phyloP scores from a whole-genome alignment of 2,888 invertebrate species.

The Tuta absoluta region DNA sequence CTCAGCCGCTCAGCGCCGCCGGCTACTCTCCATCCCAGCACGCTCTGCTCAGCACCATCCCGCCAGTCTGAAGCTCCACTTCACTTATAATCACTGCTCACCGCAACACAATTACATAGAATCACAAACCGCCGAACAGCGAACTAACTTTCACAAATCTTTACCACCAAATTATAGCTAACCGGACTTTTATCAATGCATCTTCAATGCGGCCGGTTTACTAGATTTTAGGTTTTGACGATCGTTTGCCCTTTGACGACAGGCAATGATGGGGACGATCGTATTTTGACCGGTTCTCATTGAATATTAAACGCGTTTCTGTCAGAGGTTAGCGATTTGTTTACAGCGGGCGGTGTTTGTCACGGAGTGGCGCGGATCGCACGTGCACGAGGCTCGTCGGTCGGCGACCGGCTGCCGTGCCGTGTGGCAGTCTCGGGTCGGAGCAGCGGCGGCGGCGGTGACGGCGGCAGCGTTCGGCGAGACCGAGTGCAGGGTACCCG shows the following conservation, averaged over 20 bases:
- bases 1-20: constrained; percentile 21
- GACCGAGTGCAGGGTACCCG: constrained; percentile 34
- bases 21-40: constrained; percentile 33
- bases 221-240: constrained; percentile 49
- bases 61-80: constrained; percentile 48
- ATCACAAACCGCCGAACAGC: constrained; percentile 47
- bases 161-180: constrained; percentile 55
- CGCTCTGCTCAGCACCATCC: constrained; percentile 42
- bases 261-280: constrained; percentile 31
- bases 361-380: constrained; percentile 29
- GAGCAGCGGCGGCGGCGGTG: constrained; percentile 29
- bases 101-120: constrained; percentile 60
- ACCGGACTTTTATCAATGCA: constrained; percentile 48
- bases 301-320: constrained; percentile 56
- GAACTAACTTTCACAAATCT: constrained; percentile 68
- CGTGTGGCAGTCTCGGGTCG: constrained; percentile 15
- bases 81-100: constrained; percentile 47
- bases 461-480: constrained; percentile 33
- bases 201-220: constrained; percentile 61
- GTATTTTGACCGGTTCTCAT: constrained; percentile 50
- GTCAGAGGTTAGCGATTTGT: constrained; percentile 60
- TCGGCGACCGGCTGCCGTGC: constrained; percentile 44
- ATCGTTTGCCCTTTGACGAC: neutral
- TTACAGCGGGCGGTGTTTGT: constrained; percentile 51
- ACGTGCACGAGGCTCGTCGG: constrained; percentile 37